Conservation (phyloP, 1,140 invertebrate species). For the Pollicipes pollicipes region DNA sequence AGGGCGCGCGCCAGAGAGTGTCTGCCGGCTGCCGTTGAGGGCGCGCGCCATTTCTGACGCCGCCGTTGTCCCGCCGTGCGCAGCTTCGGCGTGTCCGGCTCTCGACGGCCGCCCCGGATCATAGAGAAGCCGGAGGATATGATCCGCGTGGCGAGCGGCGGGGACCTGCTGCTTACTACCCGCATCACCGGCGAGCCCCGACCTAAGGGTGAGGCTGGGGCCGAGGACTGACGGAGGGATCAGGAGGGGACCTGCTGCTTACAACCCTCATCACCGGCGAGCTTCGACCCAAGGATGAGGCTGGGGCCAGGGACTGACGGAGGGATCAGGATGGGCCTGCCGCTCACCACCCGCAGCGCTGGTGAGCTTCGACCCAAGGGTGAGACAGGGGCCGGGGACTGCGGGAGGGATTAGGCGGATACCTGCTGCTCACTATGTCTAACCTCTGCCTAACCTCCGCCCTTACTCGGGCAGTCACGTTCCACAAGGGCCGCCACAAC, state of each 20-base stretch:
- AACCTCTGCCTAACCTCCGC: neutral
- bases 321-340: no score
- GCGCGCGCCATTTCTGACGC: no score
- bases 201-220: conserved; percentile 56
- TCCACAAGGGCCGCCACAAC: conserved; percentile 42
- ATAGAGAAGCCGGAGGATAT: conserved; percentile 42
- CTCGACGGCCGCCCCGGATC: neutral
- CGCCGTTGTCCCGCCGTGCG: no score
- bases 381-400: conserved; percentile 32
- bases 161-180: conserved; percentile 61
- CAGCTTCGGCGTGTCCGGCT: neutral
- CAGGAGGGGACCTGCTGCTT: conserved; percentile 59
- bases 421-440: no score
- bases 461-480: neutral
- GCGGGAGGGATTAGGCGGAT: no score
- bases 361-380: conserved; percentile 67
- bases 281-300: conserved; percentile 59
- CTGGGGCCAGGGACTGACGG: conserved; percentile 26
- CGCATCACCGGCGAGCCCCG: conserved; percentile 57
- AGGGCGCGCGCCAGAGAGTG: no score
- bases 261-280: conserved; percentile 57
- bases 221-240: no score
- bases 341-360: no score
- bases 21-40: no score
- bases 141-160: conserved; percentile 48